These are phyloP conservation scores for Germaria angustata DNA, from an alignment of 2,888 invertebrate species.

Conservation along the genomic window DNA sequence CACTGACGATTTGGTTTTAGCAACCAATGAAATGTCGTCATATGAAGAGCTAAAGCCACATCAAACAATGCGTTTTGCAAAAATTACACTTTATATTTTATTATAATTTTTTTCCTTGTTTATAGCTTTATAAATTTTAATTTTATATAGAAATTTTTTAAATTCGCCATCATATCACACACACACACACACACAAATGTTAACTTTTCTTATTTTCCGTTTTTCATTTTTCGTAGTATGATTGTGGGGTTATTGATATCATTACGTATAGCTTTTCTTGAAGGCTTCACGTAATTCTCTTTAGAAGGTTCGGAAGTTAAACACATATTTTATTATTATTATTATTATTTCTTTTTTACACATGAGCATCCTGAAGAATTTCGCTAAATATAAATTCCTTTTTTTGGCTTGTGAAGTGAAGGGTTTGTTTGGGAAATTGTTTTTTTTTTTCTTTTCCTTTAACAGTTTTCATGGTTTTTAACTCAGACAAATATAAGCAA, in stretches of 20 bases:
- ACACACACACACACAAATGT: too few species aligned
- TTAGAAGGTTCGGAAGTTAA: neutral
- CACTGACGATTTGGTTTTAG: too few species aligned
- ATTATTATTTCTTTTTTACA: neutral
- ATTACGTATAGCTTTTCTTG: too few species aligned
- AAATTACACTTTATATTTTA: too few species aligned
- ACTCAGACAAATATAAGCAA: neutral
- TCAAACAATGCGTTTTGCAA: too few species aligned
- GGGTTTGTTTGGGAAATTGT: neutral
- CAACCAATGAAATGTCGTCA: too few species aligned
- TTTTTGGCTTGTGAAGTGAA: neutral
- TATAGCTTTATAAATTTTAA: neutral
- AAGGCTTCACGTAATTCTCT: too few species aligned
- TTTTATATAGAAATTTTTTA: neutral
- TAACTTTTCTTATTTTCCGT: neutral
- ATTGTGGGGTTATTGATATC: too few species aligned
- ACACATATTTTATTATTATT: neutral
- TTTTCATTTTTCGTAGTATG: neutral
- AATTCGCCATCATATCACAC: neutral
- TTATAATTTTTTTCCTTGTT: neutral
- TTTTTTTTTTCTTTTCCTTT: neutral
- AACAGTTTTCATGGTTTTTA: slow-evolving; percentile 1
- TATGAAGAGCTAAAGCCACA: too few species aligned
- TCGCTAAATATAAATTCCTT: neutral
- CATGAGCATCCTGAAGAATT: neutral